Evolutionary conservation across 2,113 vertebrate genomes (phyloP).

Genomic region (Bos taurus): ARS-UCD2.0 NC_037349.1:48863501-48864000

Average conservation of each 20-base stretch:
- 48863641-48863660: neutral
- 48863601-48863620: neutral
- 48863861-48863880: neutral
- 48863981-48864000: neutral
- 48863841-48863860: neutral
- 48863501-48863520: neutral
- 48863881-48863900: neutral
- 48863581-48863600: neutral
- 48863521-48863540: neutral
- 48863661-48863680: neutral
- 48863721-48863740: too few species aligned
- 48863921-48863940: neutral
- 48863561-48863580: neutral
- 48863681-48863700: neutral
- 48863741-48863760: neutral
- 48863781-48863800: neutral
- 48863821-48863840: neutral
- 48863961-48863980: neutral
- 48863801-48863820: neutral
- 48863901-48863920: neutral
- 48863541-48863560: neutral
- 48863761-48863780: neutral
- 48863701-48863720: neutral
- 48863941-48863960: neutral
- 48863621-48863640: neutral